Conservation (phyloP, 2,888 invertebrate genomes). For the Erebia epiphron region DNA sequence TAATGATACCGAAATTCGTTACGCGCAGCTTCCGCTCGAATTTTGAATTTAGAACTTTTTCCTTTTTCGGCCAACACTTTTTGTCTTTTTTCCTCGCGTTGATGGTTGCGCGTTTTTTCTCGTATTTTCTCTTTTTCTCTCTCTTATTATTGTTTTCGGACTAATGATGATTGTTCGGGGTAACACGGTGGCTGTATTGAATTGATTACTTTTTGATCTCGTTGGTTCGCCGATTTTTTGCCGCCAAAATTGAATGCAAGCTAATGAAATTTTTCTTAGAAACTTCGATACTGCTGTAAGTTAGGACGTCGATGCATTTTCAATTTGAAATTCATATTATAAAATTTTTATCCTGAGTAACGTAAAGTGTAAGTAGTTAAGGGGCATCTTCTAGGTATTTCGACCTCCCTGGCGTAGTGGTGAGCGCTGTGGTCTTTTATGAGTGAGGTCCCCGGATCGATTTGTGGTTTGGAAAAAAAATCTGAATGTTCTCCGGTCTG, state of each 20-base stretch:
- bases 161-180: conserved; percentile 63
- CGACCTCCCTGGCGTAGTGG: too few species aligned
- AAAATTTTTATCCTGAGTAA: background rate
- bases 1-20: conserved; percentile 78
- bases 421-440: too few species aligned
- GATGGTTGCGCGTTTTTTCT: conserved; percentile 51
- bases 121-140: conserved; percentile 45
- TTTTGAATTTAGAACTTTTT: conserved; percentile 70
- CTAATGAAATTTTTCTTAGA: conserved; percentile 44
- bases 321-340: conserved; percentile 15
- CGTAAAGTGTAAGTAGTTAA: too few species aligned
- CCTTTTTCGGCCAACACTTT: conserved; percentile 50
- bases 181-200: conserved; percentile 60
- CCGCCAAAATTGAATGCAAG: conserved; percentile 40
- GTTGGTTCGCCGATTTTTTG: conserved; percentile 42
- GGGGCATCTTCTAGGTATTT: too few species aligned
- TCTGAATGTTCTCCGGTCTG: too few species aligned
- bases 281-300: conserved; percentile 19
- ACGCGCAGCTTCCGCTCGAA: conserved; percentile 74
- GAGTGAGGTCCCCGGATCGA: too few species aligned
- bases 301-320: conserved; percentile 3
- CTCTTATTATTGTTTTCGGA: conserved; percentile 37
- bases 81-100: conserved; percentile 45
- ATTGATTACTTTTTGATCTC: conserved; percentile 49
- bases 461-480: too few species aligned